phyloP scores from a whole-genome alignment of 2,113 vertebrate species.

The Galbula dea region DNA sequence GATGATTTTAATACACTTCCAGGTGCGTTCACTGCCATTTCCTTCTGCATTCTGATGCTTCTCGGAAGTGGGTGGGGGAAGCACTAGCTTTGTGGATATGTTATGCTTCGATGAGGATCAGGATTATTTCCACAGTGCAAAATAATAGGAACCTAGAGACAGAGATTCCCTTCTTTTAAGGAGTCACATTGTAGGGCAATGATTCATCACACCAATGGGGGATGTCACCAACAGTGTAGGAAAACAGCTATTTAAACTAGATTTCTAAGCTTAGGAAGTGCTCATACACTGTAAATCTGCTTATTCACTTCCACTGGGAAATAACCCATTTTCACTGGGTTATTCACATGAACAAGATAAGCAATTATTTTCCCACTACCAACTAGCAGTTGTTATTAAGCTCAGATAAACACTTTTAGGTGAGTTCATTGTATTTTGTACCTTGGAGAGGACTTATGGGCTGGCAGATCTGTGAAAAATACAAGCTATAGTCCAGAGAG shows the following conservation, averaged over 20 bases:
- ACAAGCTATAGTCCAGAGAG: not conserved
- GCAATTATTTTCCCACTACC: not conserved
- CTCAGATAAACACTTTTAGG: not conserved
- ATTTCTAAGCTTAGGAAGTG: not conserved
- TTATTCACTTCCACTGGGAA: not conserved
- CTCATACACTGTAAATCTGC: not conserved
- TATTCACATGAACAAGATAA: not conserved
- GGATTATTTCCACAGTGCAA: not conserved
- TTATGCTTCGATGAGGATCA: not conserved
- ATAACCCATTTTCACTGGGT: not conserved
- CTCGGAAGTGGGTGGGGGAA: not conserved
- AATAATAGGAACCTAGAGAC: not conserved
- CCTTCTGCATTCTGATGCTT: not conserved
- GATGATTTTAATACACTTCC: constrained; percentile 88
- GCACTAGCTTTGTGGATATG: not conserved
- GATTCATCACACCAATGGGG: rapidly evolving
- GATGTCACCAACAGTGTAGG: not conserved
- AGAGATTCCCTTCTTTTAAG: not conserved
- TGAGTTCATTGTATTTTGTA: not conserved
- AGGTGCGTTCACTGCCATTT: constrained; percentile 68
- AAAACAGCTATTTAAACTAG: not conserved
- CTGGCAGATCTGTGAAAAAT: not conserved
- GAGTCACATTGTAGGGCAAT: not conserved
- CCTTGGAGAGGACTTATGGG: not conserved
- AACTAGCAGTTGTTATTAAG: not conserved